These are phyloP conservation scores for Adelges cooleyi DNA, from an alignment of 1,140 invertebrate genomes.

Conservation along the genomic window DNA sequence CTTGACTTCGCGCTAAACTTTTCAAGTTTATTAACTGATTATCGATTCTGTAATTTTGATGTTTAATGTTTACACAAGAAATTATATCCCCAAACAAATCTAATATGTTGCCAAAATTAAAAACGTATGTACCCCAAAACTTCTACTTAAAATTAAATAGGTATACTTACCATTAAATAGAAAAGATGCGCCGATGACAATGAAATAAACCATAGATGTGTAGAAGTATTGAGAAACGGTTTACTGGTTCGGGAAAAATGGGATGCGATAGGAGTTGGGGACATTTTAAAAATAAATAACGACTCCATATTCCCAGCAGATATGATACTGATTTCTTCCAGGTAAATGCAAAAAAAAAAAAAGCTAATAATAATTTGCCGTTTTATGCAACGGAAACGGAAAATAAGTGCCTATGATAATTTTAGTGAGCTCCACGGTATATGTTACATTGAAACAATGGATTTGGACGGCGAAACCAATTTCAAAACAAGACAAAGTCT, in stretches of 20 bases:
- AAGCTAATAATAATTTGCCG: neutral
- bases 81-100: too few relatives aligned
- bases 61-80: too few relatives aligned
- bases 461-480: conserved; percentile 98
- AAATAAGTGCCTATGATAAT: neutral
- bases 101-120: too few relatives aligned
- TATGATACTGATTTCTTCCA: conserved; percentile 73
- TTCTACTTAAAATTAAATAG: too few relatives aligned
- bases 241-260: conserved; percentile 63
- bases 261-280: conserved; percentile 67
- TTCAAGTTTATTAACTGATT: too few relatives aligned
- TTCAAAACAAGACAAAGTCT: conserved; percentile 90
- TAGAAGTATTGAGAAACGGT: conserved; percentile 61
- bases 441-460: conserved; percentile 98
- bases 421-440: conserved; percentile 51
- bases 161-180: too few relatives aligned
- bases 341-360: conserved; percentile 41
- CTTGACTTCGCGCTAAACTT: too few relatives aligned
- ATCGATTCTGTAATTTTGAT: too few relatives aligned
- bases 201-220: conserved; percentile 40
- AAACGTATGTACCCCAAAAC: too few relatives aligned
- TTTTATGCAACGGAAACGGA: too few relatives aligned
- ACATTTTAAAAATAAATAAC: conserved; percentile 77
- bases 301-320: conserved; percentile 91
- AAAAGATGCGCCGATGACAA: neutral